A percentile compares a stretch with the other conserved stretches of the same genome.
Conservation (phyloP, 1,140 invertebrate species). For the Macrosteles quadrilineatus region DNA sequence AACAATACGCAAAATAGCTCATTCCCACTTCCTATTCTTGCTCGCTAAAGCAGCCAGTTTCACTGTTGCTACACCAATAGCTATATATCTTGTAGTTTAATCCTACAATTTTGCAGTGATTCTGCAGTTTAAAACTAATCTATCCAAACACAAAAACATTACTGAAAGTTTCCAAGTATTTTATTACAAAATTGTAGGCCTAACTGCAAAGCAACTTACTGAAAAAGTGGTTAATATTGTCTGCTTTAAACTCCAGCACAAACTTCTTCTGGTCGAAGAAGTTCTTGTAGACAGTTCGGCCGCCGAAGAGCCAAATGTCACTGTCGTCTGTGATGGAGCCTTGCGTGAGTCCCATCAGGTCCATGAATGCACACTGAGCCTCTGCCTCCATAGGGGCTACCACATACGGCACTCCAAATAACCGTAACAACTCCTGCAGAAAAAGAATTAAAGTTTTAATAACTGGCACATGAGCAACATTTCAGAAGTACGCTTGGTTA, state of each 20-base stretch:
- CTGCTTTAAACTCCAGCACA: slow-evolving; percentile 76
- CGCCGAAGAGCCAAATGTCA: slow-evolving; percentile 98
- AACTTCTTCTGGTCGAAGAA: slow-evolving; percentile 93
- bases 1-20: no score
- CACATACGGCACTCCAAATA: slow-evolving; percentile 95
- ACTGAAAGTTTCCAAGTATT: not conserved
- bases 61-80: no score
- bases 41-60: no score
- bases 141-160: slow-evolving; percentile 11
- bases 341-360: slow-evolving; percentile 72
- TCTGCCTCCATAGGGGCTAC: slow-evolving; percentile 97
- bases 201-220: no score
- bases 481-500: no score
- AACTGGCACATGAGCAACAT: no score
- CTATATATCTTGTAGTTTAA: no score
- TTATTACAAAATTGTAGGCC: no score
- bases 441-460: no score
- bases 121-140: no score
- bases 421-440: slow-evolving; percentile 73
- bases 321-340: slow-evolving; percentile 97
- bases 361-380: slow-evolving; percentile 96
- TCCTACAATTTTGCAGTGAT: no score
- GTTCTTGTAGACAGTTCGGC: slow-evolving; percentile 91
- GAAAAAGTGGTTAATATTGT: slow-evolving; percentile 77
- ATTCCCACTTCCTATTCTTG: no score